A percentile compares a stretch with the other conserved stretches of the same genome.
Conservation (phyloP, 1,140 invertebrate genomes). For the Caerostris extrusa region DNA sequence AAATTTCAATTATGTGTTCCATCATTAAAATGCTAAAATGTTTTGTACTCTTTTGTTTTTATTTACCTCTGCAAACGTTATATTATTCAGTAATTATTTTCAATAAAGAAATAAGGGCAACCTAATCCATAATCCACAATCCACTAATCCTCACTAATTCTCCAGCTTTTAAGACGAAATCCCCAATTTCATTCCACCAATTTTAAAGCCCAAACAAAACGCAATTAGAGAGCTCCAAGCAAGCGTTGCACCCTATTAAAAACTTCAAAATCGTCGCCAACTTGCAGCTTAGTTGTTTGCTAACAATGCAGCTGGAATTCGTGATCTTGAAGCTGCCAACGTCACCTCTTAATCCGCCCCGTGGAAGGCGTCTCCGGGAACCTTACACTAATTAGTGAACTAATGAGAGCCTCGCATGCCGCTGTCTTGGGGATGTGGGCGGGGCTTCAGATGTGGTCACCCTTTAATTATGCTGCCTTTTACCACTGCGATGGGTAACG, state of each 20-base stretch:
- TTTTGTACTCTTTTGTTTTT: too few species aligned
- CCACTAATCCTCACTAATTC: too few species aligned
- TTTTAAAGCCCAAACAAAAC: too few species aligned
- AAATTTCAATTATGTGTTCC: too few species aligned
- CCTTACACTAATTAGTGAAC: conserved; percentile 63
- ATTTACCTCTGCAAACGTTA: too few species aligned
- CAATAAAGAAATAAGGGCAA: too few species aligned
- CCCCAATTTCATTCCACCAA: too few species aligned
- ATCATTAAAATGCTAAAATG: too few species aligned
- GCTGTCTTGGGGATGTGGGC: not conserved
- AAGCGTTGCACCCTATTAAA: not conserved
- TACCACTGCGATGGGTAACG: conserved; percentile 30
- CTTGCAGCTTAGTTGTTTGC: not conserved
- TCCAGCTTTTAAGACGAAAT: too few species aligned
- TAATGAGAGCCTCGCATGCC: conserved; percentile 72
- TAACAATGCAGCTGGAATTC: not conserved
- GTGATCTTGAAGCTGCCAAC: conserved; percentile 19
- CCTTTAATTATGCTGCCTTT: conserved; percentile 65
- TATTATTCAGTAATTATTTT: too few species aligned
- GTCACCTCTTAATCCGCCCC: conserved; percentile 49
- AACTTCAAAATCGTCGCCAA: not conserved
- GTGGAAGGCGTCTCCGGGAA: conserved; percentile 44
- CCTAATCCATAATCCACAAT: too few species aligned
- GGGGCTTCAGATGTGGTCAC: conserved; percentile 49
- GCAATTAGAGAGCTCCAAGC: too few species aligned